phyloP scores from a whole-genome alignment of 2,888 invertebrate species.

The Galerucella pusilla region DNA sequence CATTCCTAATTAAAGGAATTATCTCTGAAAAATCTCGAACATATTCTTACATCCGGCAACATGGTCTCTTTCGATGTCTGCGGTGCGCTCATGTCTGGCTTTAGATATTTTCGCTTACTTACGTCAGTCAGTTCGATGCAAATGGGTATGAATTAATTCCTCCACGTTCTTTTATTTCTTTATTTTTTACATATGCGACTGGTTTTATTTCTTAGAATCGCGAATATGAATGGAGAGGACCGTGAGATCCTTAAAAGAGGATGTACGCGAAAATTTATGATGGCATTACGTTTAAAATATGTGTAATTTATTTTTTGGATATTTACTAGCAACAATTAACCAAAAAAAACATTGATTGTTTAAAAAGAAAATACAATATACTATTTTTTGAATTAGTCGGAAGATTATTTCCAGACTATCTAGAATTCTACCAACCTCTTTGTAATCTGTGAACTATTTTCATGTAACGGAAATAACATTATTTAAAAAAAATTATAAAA shows the following conservation, averaged over 20 bases:
- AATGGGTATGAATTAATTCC: constrained; percentile 6
- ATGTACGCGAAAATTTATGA: background rate
- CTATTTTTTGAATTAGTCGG: too few species aligned
- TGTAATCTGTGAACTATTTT: too few species aligned
- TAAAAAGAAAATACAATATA: too few species aligned
- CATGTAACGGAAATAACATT: too few species aligned
- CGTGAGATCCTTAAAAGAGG: background rate
- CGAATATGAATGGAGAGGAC: constrained; percentile 10
- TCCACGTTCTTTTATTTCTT: constrained; percentile 10
- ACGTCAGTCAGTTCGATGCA: constrained; percentile 17
- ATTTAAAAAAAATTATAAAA: too few species aligned
- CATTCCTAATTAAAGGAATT: background rate
- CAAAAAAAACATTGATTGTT: too few species aligned
- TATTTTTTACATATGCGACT: background rate
- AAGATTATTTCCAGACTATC: too few species aligned
- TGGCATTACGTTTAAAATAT: background rate
- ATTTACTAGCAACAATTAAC: too few species aligned
- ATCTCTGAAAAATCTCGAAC: constrained; percentile 3
- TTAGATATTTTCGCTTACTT: constrained; percentile 15
- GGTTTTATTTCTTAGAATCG: constrained; percentile 7
- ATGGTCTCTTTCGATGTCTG: constrained; percentile 2
- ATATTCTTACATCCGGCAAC: constrained; percentile 16
- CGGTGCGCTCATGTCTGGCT: constrained; percentile 12
- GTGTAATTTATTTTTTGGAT: too few species aligned
- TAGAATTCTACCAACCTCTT: too few species aligned